Evolutionary conservation across 1,140 invertebrate species (phyloP), one percentile per base, ranked within the genome.

Genomic region (Drosophila willistoni): DNA sequence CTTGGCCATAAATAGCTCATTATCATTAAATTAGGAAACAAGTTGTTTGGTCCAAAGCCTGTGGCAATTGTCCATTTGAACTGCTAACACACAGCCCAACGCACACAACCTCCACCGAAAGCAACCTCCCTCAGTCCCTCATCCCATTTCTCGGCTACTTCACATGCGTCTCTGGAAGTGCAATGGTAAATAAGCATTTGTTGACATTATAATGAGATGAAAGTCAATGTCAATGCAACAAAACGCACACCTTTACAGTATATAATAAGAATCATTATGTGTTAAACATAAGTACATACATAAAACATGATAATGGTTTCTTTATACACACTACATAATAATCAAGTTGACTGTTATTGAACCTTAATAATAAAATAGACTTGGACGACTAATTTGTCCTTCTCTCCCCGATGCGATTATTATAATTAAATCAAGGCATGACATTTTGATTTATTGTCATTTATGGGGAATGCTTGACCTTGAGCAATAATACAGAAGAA

Each of bases 1-100:
- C 74, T 72, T 80, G 66, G 41, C 71, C 83, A 86, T 86, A 82
- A 86, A 86, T 87, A 86, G 83, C 82, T 86, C 82, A 86, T 86
- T 86, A 86, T 86, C 82, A 86, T 86, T 86, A 76, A 86, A 86
- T 86, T 86, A 86, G 78, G 81, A 82, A 81, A 81, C 82, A 86
- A 86, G 71, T 79, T 86, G 82, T 75, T 86, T 86, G 73, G 70
- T 59, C 75, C 72, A 79, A 61, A 79, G 82, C 81, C 64, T 72
- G 63, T 72, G 66, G 82, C 79, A 60, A 55, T 75, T 51, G 44
- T 22, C 44, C 44, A 51, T 51, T 78, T 81, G 71, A 42, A 67
- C 74, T 64, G 51, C 63, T 77, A 72, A 76, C 75, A 64, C 56
- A 65, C 65, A 54, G 66, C 65, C 56, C 59, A 80, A 59, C 47